Evolutionary conservation across 2,888 invertebrate genomes (phyloP).

Genomic region (Diplazon laetatorius): DNA sequence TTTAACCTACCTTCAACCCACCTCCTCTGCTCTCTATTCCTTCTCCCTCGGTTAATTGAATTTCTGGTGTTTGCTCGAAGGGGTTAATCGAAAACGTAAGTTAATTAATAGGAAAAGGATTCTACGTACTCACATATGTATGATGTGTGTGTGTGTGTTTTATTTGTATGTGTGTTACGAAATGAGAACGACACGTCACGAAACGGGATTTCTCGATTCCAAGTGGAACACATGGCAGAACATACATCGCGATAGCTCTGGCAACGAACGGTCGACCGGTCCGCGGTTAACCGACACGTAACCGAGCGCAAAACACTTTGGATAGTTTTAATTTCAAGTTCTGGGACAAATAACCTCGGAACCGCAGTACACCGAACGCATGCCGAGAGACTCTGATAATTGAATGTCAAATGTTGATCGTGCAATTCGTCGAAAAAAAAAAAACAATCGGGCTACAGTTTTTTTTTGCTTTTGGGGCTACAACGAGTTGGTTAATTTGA

Average conservation of each 20-base stretch:
- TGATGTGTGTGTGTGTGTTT: background rate
- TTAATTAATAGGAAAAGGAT: slow-evolving; percentile 39
- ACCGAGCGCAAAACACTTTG: slow-evolving; percentile 31
- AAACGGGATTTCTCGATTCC: slow-evolving; percentile 27
- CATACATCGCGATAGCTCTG: background rate
- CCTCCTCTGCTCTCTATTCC: slow-evolving; percentile 2
- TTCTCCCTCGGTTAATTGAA: slow-evolving; percentile 37
- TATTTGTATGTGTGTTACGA: slow-evolving; percentile 2
- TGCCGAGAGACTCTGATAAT: background rate
- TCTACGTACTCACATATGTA: no score
- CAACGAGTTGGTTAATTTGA: no score
- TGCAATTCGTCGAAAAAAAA: no score
- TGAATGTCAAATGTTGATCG: background rate
- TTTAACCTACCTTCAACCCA: slow-evolving; percentile 25
- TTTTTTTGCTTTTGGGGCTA: no score
- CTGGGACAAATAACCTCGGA: slow-evolving; percentile 24
- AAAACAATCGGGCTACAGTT: no score
- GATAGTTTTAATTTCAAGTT: slow-evolving; percentile 41
- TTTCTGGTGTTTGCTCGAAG: slow-evolving; percentile 20
- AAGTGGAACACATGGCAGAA: slow-evolving; percentile 35
- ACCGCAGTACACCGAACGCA: background rate
- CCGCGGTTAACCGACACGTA: slow-evolving; percentile 43
- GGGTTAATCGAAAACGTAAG: slow-evolving; percentile 46
- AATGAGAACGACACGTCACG: slow-evolving; percentile 23
- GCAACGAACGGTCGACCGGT: slow-evolving; percentile 4